Base-by-base conservation (phyloP, 2,888 invertebrate genomes). In the Hecatera dysodea region DNA sequence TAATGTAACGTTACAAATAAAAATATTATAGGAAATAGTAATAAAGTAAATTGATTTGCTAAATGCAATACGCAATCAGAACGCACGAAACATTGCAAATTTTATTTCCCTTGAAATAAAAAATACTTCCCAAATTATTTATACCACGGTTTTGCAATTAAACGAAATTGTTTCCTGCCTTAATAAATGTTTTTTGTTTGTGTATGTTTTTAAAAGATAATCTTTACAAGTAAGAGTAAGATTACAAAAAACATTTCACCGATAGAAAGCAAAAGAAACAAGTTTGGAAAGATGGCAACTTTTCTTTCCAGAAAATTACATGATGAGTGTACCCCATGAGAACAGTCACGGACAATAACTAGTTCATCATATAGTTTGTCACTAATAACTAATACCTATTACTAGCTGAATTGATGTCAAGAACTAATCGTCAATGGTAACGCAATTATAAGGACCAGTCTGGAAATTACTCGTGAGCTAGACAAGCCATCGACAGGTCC, bases 401-500 rank as follows among this genome's bases (percentile, higher is more conserved):
- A 27, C 42, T n/a, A 7, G 17, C 46, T 33, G 76, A 48, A 85
- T 85, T 22, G 61, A 81, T 81, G 74, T 81, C 86, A 83, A 85
- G 84, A 81, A 67, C 77, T 59, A 53, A 56, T 27, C 48, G 75
- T 67, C 82, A 73, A 67, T 75, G 57, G 66, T 64, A 68, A 61
- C n/a, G 60, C 22, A 72, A 72, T 74, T 78, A 75, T 82, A 67
- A 60, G 60, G 72, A 72, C 62, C 52, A 42, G 62, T 68, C 66
- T 74, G 50, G 64, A 67, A 60, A 75, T 76, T 15, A 72, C 62
- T 60, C 46, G 59, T 50, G 72, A 24, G 79, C 71, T 79, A 78
- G 64, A 69, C 75, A n/a, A 56, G 39, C 27, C 64, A 75, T 69
- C 39, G 62, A 75, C 61, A 36, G 61, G 76, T 73, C 76, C 73